Evolutionary conservation across 1,140 invertebrate species (phyloP).

Genomic region (Phortica variegata): DNA sequence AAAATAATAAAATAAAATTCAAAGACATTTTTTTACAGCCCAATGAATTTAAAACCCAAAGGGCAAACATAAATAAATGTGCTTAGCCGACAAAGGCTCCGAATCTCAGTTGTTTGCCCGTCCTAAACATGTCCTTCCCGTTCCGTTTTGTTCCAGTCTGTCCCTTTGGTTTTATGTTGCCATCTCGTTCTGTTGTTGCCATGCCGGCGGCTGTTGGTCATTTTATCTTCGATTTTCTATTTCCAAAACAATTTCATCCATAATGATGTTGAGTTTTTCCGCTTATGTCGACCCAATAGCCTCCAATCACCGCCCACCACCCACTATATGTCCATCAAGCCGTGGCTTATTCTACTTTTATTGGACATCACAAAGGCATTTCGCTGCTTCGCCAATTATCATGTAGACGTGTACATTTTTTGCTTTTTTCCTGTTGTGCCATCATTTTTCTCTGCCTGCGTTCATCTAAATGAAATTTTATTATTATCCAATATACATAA

Average conservation of each 20-base stretch:
- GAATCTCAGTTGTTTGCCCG: neutral
- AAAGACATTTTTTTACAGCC: conserved; percentile 41
- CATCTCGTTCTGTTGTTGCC: conserved; percentile 28
- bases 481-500: neutral
- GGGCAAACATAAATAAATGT: conserved; percentile 40
- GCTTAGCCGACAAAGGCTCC: conserved; percentile 12
- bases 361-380: conserved; percentile 25
- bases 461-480: neutral
- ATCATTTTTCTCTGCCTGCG: too few species aligned
- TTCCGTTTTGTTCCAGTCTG: neutral
- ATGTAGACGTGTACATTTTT: too few species aligned
- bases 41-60: conserved; percentile 35
- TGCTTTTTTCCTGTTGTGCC: too few species aligned
- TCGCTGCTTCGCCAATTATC: conserved; percentile 37
- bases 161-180: conserved; percentile 14
- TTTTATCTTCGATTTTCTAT: conserved; percentile 43
- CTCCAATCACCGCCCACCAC: neutral
- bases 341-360: conserved; percentile 32
- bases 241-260: conserved; percentile 39
- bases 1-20: conserved; percentile 26
- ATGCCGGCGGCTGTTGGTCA: conserved; percentile 35
- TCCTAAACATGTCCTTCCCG: neutral
- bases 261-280: conserved; percentile 26
- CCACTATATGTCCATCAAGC: conserved; percentile 11
- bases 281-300: neutral